Evolutionary conservation across 1,140 invertebrate genomes (phyloP), one percentile per base, ranked within the genome.

Genomic region (Papilio machaon): DNA sequence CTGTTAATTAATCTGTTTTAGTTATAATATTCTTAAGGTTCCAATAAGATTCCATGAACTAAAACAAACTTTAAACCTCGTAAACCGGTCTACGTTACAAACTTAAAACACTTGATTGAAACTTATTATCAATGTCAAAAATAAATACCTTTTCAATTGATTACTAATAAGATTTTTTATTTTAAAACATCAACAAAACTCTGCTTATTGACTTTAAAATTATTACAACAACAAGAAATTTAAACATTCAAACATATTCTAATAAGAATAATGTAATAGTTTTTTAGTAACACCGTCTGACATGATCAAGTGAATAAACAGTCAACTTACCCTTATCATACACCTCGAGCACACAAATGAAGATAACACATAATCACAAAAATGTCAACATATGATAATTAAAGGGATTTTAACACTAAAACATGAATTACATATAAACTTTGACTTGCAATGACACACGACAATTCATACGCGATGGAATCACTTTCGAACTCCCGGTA

Each of bases 311-410:
- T 84, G 75, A 86, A 84, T 88, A 88, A 86, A 90, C 86, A 82
- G 76, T 83, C 82, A 85, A 81, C 92, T 92, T 92, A 92, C 93
- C 91, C 88, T 94, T 94, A 93, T 94, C 91, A 89, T 85, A 87
- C 88, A 86, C 85, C 88, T 89, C 86, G 79, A 81, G 74, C 82
- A 85, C 91, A 87, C 90, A 88, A 82, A 79, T 86, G 86, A 89
- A 91, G 88, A 91, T 89, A 91, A 87, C 91, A 93, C 92, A 94
- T 93, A 94, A 94, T 94, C 92, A 94, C 92, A 89, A 87, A 83
- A 90, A 89, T 83, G 87, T 89, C 85, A 86, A 81, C 85, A 82
- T 84, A 85, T 81, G 83, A 90, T 90, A 87, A 88, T 87, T 82
- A 82, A 84, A 74, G 58, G 81, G 83, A 87, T 89, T 86, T 79